Percentiles rank a stretch among this genome's conserved stretches.
Conservation (phyloP, 2,797 vertebrate species). For the Coregonus ussuriensis region DNA sequence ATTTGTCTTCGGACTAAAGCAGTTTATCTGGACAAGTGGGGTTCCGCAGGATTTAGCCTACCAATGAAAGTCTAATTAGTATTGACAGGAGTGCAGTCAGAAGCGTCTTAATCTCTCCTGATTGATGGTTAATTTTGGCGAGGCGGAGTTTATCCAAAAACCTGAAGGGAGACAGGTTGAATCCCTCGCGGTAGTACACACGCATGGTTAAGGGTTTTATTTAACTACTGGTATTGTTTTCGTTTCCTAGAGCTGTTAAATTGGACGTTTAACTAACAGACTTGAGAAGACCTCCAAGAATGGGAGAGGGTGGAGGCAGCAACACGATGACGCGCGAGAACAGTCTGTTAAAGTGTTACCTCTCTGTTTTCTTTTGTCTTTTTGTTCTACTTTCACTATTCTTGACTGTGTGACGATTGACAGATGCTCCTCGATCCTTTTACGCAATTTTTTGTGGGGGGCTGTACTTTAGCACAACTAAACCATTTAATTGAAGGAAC, state of each 20-base stretch:
- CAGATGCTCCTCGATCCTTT: no score
- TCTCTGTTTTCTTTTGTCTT: not conserved
- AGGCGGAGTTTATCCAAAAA: slow-evolving; percentile 62
- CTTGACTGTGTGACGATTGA: not conserved
- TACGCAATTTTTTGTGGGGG: no score
- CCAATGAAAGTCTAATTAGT: slow-evolving; percentile 6
- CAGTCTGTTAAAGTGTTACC: slow-evolving; percentile 31
- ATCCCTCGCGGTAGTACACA: slow-evolving; percentile 50
- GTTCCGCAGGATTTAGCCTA: slow-evolving; percentile 1
- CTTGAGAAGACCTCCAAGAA: slow-evolving; percentile 8
- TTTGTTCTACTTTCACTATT: not conserved
- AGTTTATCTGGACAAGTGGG: slow-evolving; percentile 28
- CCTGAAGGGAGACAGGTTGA: slow-evolving; percentile 51
- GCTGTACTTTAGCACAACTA: no score
- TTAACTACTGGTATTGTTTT: slow-evolving; percentile 15
- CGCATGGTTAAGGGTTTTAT: slow-evolving; percentile 11
- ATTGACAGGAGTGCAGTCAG: slow-evolving; percentile 38
- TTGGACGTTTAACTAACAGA: slow-evolving; percentile 17
- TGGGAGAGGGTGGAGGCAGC: slow-evolving; percentile 16
- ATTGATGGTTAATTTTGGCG: slow-evolving; percentile 57
- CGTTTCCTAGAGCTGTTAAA: slow-evolving; percentile 19
- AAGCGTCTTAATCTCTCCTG: slow-evolving; percentile 47
- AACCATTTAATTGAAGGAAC: no score
- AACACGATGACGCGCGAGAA: slow-evolving; percentile 17
- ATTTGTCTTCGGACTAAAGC: not conserved